These are phyloP conservation scores for Coranthus polyacanthus DNA, from an alignment of 2,797 vertebrate species.

Conservation along the genomic window DNA sequence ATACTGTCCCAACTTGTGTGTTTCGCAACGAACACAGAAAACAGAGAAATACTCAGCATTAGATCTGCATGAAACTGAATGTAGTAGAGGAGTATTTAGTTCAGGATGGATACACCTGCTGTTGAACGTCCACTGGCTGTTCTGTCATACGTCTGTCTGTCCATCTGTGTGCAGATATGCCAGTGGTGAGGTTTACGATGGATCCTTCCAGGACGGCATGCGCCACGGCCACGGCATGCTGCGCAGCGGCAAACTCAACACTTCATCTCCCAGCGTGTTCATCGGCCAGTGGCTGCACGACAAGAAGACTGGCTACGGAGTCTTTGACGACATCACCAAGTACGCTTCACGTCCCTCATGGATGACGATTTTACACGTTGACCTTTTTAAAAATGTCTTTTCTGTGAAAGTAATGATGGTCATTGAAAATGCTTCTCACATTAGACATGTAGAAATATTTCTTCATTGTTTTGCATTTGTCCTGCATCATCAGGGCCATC, in stretches of 20 bases:
- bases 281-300: constrained; percentile 97
- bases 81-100: too few species aligned
- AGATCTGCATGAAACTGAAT: too few species aligned
- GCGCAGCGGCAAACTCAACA: constrained; percentile 94
- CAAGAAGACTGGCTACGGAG: constrained; percentile 96
- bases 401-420: too few species aligned
- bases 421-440: too few species aligned
- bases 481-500: too few species aligned
- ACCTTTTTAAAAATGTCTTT: not conserved
- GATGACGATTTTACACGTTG: not conserved
- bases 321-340: constrained; percentile 98
- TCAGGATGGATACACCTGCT: too few species aligned
- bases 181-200: constrained; percentile 96
- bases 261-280: constrained; percentile 96
- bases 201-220: constrained; percentile 94
- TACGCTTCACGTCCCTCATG: constrained; percentile 60
- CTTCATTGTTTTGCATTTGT: too few species aligned
- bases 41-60: too few species aligned
- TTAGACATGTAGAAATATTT: too few species aligned
- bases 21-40: not conserved
- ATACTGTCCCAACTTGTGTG: too few species aligned
- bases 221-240: constrained; percentile 96
- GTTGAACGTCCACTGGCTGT: too few species aligned
- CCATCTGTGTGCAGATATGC: constrained; percentile 86
- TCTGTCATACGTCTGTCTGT: not conserved